Percentiles rank a stretch among this genome's conserved stretches.
These are phyloP conservation scores for Reticulitermes speratus DNA, from an alignment of 1,140 invertebrate species.

Conservation along the genomic window DNA sequence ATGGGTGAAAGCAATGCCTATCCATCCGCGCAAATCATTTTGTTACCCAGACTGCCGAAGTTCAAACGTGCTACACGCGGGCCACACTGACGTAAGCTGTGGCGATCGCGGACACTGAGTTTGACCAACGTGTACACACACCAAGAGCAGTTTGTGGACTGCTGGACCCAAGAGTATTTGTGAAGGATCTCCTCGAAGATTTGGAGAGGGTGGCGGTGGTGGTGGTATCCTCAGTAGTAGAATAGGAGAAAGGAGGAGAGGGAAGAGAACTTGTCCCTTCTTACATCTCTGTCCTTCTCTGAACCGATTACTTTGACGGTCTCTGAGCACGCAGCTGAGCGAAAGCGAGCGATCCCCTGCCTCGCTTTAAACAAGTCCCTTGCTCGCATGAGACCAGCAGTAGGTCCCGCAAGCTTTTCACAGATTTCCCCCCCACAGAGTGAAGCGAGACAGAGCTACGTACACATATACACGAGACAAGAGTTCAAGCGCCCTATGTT, in stretches of 20 bases:
- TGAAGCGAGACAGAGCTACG: not conserved
- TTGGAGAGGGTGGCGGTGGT: conserved; percentile 5
- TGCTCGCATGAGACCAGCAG: not conserved
- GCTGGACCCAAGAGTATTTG: not conserved
- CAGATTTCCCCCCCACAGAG: conserved; percentile 16
- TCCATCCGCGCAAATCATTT: too few species aligned
- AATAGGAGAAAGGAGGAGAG: not conserved
- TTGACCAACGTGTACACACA: not conserved
- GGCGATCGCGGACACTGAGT: not conserved
- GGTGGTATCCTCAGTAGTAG: not conserved
- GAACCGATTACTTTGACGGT: too few species aligned
- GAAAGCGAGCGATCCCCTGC: not conserved
- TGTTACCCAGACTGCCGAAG: too few species aligned
- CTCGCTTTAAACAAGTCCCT: not conserved
- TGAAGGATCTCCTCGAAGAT: conserved; percentile 18
- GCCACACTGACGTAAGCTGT: not conserved
- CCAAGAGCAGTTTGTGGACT: not conserved
- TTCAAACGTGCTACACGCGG: too few species aligned
- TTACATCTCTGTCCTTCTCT: not conserved
- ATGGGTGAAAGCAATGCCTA: too few species aligned
- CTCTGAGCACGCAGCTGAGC: too few species aligned
- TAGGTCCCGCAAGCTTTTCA: not conserved
- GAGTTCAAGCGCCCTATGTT: conserved; percentile 4
- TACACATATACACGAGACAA: not conserved
- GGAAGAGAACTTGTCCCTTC: not conserved